Evolutionary conservation across 2,113 vertebrate genomes (phyloP).

Genomic region (Tursiops truncatus): DNA sequence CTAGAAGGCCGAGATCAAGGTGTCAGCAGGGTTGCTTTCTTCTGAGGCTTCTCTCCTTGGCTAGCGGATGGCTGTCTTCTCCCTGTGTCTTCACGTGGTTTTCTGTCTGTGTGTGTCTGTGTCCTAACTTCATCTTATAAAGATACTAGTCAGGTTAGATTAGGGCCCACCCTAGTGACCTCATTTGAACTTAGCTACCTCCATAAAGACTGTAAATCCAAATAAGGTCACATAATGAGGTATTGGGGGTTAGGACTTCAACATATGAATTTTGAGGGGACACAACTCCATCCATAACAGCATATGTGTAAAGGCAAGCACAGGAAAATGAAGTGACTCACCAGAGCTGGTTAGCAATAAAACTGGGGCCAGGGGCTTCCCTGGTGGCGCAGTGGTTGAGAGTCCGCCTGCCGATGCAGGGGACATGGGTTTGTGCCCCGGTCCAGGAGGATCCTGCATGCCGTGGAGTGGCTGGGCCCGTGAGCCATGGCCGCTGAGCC

Average conservation of each 20-base stretch:
- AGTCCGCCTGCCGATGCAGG: too few species aligned
- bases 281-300: rapidly evolving
- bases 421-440: too few species aligned
- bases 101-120: neutral
- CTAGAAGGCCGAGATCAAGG: neutral
- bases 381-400: too few species aligned
- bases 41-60: neutral
- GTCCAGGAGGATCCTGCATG: too few species aligned
- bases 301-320: neutral
- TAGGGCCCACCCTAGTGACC: neutral
- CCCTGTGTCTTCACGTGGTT: rapidly evolving
- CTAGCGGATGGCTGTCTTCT: neutral
- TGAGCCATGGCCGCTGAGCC: too few species aligned
- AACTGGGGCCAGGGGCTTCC: neutral
- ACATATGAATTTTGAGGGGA: too few species aligned
- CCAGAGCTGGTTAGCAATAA: neutral
- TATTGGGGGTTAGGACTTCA: neutral
- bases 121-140: neutral
- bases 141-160: neutral
- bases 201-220: neutral
- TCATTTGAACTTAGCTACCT: neutral
- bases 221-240: neutral
- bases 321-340: neutral
- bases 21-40: neutral
- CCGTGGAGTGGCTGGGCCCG: too few species aligned